A percentile compares a stretch with the other conserved stretches of the same genome.
Conservation (phyloP, 2,888 invertebrate species). For the Cyclophora albipunctata region DNA sequence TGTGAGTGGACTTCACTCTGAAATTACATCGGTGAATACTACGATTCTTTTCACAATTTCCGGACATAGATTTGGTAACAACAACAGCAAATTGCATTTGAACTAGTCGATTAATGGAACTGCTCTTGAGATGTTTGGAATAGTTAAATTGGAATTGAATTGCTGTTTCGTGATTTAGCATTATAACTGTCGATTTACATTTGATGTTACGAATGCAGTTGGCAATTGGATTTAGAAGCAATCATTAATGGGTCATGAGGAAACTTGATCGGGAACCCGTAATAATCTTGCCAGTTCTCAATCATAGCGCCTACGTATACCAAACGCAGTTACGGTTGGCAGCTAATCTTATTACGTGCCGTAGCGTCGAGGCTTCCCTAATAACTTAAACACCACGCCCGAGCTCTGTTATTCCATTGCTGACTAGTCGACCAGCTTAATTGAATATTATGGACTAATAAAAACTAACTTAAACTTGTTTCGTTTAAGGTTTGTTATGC, state of each 20-base stretch:
- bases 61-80: no score
- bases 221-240: no score
- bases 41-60: no score
- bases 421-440: slow-evolving; percentile 30
- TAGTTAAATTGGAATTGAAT: slow-evolving; percentile 17
- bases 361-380: slow-evolving; percentile 60
- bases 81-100: not conserved
- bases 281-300: slow-evolving; percentile 8
- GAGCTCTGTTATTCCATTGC: slow-evolving; percentile 43
- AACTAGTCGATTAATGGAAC: not conserved
- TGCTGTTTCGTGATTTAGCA: slow-evolving; percentile 11
- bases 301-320: slow-evolving; percentile 5
- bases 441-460: slow-evolving; percentile 40
- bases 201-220: no score
- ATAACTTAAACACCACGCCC: slow-evolving; percentile 50
- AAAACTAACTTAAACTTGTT: slow-evolving; percentile 1
- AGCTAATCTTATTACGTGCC: slow-evolving; percentile 59
- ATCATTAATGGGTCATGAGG: slow-evolving; percentile 6
- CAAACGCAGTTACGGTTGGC: slow-evolving; percentile 24
- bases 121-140: slow-evolving; percentile 10
- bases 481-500: no score
- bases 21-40: no score
- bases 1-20: no score
- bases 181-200: not conserved
- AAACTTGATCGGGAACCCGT: slow-evolving; percentile 15